Conservation (phyloP, 2,797 vertebrate genomes). For the Nyctalus aviator region DNA sequence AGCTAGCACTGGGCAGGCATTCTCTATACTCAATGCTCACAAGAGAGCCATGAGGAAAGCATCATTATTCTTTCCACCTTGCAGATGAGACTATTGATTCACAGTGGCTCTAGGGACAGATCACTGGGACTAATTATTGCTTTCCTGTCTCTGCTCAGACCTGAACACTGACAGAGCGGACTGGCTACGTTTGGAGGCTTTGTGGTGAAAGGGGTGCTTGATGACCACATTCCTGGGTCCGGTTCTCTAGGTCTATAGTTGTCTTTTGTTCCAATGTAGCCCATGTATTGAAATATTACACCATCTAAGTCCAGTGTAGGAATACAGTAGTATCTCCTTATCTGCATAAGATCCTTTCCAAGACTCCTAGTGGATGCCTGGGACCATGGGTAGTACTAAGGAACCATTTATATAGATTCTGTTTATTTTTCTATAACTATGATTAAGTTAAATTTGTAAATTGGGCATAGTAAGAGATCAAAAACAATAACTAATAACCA, state of each 20-base stretch:
- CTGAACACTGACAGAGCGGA: background rate
- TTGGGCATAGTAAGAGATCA: background rate
- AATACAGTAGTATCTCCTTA: background rate
- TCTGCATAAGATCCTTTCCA: background rate
- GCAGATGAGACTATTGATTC: background rate
- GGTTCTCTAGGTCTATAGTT: background rate
- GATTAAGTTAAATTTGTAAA: background rate
- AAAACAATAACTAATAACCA: background rate
- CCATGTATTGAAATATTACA: background rate
- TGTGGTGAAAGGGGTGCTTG: background rate
- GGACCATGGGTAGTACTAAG: background rate
- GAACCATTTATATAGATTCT: background rate
- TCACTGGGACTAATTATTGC: fast-evolving
- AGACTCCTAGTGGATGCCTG: background rate
- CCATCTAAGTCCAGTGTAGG: background rate
- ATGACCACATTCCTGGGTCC: background rate
- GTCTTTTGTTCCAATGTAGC: background rate
- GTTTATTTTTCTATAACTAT: background rate
- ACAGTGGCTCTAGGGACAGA: no score
- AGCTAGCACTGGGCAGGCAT: background rate
- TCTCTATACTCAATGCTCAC: background rate
- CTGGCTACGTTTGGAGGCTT: background rate
- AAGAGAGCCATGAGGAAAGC: background rate
- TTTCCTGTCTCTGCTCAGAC: background rate
- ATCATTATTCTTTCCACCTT: background rate